Evolutionary conservation across 2,888 invertebrate genomes (phyloP).

Genomic region (Mongoloraphidia duomilia): DNA sequence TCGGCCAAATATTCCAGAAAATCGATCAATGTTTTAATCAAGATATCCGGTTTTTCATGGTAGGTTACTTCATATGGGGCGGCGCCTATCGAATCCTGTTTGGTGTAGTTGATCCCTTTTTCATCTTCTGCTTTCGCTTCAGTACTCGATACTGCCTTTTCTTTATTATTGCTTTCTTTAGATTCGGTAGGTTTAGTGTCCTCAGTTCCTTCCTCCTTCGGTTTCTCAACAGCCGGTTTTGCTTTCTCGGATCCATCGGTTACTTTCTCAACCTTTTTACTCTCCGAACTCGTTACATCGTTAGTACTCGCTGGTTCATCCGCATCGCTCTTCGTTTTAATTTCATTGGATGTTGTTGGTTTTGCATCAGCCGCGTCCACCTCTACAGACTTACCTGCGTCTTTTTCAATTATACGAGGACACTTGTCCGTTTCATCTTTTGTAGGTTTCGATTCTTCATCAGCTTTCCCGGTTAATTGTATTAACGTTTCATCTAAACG

Average conservation of each 20-base stretch:
- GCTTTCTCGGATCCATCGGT: constrained; percentile 3
- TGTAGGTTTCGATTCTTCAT: constrained; percentile 7
- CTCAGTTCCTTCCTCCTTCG: constrained; percentile 30
- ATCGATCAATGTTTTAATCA: too few relatives aligned
- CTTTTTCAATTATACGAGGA: constrained; percentile 4
- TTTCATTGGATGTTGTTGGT: constrained; percentile 15
- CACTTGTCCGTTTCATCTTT: neutral
- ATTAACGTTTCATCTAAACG: too few relatives aligned
- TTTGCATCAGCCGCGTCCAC: constrained; percentile 6
- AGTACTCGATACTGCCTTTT: constrained; percentile 6
- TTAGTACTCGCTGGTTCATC: constrained; percentile 4
- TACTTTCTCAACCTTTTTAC: constrained; percentile 19
- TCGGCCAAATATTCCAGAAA: too few relatives aligned
- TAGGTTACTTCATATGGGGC: too few relatives aligned
- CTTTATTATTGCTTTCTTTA: constrained; percentile 5
- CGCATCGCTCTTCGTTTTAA: constrained; percentile 7
- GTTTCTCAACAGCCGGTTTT: constrained; percentile 1
- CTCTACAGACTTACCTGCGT: constrained; percentile 20
- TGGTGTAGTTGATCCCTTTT: too few relatives aligned
- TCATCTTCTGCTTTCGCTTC: neutral
- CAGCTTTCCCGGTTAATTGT: too few relatives aligned
- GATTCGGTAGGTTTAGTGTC: constrained; percentile 30
- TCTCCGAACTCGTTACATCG: constrained; percentile 8
- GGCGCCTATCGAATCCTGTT: too few relatives aligned
- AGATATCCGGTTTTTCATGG: too few relatives aligned